Evolutionary conservation across 1,140 invertebrate genomes (phyloP).

Genomic region (Drosophila chauvacae): DNA sequence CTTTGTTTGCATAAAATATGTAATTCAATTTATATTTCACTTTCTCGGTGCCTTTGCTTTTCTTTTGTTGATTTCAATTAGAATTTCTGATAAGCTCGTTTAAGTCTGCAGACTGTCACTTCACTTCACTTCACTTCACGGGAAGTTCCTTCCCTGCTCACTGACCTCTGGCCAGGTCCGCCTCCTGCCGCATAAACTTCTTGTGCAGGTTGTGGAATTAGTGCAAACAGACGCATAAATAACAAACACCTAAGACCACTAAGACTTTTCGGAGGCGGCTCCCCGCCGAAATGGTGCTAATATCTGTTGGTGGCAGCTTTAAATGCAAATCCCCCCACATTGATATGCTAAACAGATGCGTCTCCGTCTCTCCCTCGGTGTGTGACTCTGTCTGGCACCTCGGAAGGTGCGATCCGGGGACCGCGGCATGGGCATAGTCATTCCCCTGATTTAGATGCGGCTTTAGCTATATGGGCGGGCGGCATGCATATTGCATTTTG

Average conservation of each 20-base stretch:
- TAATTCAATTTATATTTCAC: conserved; percentile 54
- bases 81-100: conserved; percentile 74
- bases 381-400: conserved; percentile 54
- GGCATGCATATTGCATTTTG: conserved; percentile 62
- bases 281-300: conserved; percentile 49
- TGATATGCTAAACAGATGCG: conserved; percentile 79
- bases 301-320: conserved; percentile 70
- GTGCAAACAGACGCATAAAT: conserved; percentile 78
- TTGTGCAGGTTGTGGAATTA: conserved; percentile 55
- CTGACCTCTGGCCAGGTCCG: conserved; percentile 32
- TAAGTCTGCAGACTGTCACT: conserved; percentile 63
- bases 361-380: conserved; percentile 39
- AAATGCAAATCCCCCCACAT: conserved; percentile 72
- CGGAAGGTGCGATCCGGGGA: conserved; percentile 1
- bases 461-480: conserved; percentile 15
- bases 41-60: conserved; percentile 53
- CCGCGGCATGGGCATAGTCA: background rate
- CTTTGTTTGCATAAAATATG: conserved; percentile 53
- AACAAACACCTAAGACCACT: conserved; percentile 66
- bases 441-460: conserved; percentile 49
- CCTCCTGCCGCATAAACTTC: background rate
- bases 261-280: conserved; percentile 44
- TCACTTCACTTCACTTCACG: conserved; percentile 11
- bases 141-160: conserved; percentile 1
- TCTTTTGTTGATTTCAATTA: conserved; percentile 67